phyloP scores from a whole-genome alignment of 2,797 vertebrate species.

The Esox lucius region DNA sequence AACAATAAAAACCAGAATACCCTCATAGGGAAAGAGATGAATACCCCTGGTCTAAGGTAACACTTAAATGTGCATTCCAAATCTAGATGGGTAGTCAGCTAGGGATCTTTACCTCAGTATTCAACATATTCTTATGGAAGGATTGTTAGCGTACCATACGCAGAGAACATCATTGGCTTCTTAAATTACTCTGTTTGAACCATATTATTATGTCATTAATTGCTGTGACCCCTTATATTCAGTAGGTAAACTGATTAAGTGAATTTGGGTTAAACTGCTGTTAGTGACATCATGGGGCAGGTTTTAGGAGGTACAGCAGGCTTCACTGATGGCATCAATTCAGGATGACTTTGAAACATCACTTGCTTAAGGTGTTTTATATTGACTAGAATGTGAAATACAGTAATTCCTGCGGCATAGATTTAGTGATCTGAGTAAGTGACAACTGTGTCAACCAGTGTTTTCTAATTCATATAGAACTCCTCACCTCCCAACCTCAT shows the following conservation, averaged over 20 bases:
- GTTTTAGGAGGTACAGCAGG: background rate
- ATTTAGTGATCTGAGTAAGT: background rate
- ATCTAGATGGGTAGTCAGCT: slow-evolving; percentile 28
- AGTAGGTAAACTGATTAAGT: background rate
- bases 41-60: background rate
- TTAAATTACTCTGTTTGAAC: background rate
- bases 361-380: slow-evolving; percentile 46
- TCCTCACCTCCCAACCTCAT: too few relatives aligned
- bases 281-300: background rate
- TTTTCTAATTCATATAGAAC: too few relatives aligned
- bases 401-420: slow-evolving; percentile 35
- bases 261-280: slow-evolving; percentile 12
- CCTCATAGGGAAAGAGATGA: too few relatives aligned
- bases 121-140: slow-evolving; percentile 62
- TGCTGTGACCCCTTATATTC: background rate
- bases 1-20: too few relatives aligned
- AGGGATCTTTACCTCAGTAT: slow-evolving; percentile 64
- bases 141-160: slow-evolving; percentile 32
- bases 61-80: slow-evolving; percentile 25
- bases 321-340: slow-evolving; percentile 24
- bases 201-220: background rate
- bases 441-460: too few relatives aligned
- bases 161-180: slow-evolving; percentile 44
- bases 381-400: slow-evolving; percentile 58
- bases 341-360: slow-evolving; percentile 47